A percentile compares a stretch with the other conserved stretches of the same genome.
These are phyloP conservation scores for Enoplolaimus lenunculus DNA, from an alignment of 2,888 invertebrate genomes.

Conservation along the genomic window DNA sequence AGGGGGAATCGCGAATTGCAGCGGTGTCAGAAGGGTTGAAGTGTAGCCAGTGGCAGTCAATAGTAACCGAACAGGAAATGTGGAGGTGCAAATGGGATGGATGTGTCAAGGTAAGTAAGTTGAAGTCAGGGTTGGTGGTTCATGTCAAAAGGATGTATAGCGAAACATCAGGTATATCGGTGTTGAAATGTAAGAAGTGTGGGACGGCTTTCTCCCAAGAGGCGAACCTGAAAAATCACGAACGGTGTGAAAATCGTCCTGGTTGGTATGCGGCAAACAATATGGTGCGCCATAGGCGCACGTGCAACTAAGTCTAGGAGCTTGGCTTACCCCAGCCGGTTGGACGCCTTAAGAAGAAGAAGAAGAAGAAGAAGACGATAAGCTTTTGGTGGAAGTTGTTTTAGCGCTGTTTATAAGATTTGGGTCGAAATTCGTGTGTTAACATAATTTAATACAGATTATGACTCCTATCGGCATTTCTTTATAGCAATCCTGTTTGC, in stretches of 20 bases:
- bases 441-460: too few relatives aligned
- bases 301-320: background rate
- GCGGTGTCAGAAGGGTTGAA: background rate
- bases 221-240: background rate
- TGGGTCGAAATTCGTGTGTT: too few relatives aligned
- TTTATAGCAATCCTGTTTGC: too few relatives aligned
- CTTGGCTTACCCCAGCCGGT: background rate
- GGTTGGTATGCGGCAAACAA: background rate
- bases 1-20: background rate
- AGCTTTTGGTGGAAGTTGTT: too few relatives aligned
- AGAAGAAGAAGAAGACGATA: background rate
- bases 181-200: background rate
- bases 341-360: background rate
- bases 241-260: background rate
- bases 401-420: too few relatives aligned
- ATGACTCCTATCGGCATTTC: too few relatives aligned
- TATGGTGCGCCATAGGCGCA: background rate
- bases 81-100: background rate
- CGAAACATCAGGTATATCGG: background rate
- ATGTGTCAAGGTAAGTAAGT: background rate
- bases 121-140: background rate
- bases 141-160: background rate
- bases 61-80: background rate
- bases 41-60: background rate
- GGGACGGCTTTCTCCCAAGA: background rate